Conservation (phyloP, 1,140 invertebrate species). For the Achroia grisella region DNA sequence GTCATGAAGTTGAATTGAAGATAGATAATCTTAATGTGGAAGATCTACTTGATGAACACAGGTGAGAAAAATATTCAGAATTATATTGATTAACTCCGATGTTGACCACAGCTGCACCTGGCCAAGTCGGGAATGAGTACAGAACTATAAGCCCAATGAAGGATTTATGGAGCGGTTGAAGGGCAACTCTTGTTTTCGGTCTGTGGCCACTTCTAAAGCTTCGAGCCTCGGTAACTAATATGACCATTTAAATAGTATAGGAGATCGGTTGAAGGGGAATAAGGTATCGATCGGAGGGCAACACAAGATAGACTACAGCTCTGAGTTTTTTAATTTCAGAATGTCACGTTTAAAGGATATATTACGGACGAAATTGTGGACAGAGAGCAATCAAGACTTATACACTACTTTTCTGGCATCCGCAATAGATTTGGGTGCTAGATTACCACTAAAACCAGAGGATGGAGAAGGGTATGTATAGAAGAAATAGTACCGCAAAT, state of each 20-base stretch:
- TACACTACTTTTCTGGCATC: constrained; percentile 89
- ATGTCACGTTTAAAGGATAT: constrained; percentile 84
- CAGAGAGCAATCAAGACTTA: constrained; percentile 78
- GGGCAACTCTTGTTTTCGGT: too few species aligned
- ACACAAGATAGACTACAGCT: not conserved
- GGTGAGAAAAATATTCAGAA: constrained; percentile 28
- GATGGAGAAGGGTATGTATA: constrained; percentile 90
- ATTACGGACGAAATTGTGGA: constrained; percentile 79
- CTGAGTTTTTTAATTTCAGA: constrained; percentile 53
- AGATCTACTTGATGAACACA: constrained; percentile 81
- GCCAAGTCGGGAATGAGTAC: too few species aligned
- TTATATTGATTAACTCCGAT: too few species aligned
- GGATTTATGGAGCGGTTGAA: too few species aligned
- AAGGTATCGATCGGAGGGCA: too few species aligned
- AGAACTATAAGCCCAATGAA: too few species aligned
- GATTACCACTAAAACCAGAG: constrained; percentile 84
- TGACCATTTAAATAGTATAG: too few species aligned
- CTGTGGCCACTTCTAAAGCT: too few species aligned
- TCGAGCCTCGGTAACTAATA: too few species aligned
- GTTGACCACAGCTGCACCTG: too few species aligned
- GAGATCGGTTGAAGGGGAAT: too few species aligned
- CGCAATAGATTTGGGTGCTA: constrained; percentile 86
- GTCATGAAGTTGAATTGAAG: constrained; percentile 88
- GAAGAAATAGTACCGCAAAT: not conserved
- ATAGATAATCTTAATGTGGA: constrained; percentile 92